phyloP scores from a whole-genome alignment of 2,888 invertebrate species.

The Ischnura elegans region DNA sequence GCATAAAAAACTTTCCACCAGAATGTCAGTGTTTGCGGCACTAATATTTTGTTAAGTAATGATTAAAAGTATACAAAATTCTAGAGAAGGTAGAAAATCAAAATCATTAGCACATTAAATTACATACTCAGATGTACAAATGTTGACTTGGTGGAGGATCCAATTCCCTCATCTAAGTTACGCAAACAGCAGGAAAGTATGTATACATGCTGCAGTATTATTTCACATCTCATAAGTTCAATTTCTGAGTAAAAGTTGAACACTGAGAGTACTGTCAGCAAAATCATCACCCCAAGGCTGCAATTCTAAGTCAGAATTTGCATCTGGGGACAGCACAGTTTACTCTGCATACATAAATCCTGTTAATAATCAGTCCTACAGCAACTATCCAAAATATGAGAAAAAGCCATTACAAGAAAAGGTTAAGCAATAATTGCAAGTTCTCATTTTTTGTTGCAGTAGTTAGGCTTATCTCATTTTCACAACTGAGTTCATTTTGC shows the following conservation, averaged over 20 bases:
- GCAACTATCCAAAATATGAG: no score
- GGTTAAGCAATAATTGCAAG: no score
- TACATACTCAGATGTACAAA: background rate
- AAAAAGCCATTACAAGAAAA: no score
- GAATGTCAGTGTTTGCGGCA: background rate
- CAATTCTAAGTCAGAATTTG: conserved; percentile 6
- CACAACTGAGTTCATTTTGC: no score
- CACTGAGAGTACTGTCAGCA: background rate
- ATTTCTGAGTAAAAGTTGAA: background rate
- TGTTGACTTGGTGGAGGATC: no score
- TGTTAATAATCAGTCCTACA: no score
- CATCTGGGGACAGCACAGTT: background rate
- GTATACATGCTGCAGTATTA: background rate
- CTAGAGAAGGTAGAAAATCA: background rate
- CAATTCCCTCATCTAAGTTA: background rate
- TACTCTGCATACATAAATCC: background rate
- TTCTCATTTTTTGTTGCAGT: no score
- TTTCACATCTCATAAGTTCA: conserved; percentile 22
- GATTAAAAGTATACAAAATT: background rate
- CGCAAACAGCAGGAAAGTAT: background rate
- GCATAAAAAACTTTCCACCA: background rate
- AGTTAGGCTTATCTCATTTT: no score
- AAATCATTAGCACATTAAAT: background rate
- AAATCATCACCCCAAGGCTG: background rate
- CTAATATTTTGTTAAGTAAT: background rate